phyloP scores from a whole-genome alignment of 2,797 vertebrate species.

The Emys orbicularis region DNA sequence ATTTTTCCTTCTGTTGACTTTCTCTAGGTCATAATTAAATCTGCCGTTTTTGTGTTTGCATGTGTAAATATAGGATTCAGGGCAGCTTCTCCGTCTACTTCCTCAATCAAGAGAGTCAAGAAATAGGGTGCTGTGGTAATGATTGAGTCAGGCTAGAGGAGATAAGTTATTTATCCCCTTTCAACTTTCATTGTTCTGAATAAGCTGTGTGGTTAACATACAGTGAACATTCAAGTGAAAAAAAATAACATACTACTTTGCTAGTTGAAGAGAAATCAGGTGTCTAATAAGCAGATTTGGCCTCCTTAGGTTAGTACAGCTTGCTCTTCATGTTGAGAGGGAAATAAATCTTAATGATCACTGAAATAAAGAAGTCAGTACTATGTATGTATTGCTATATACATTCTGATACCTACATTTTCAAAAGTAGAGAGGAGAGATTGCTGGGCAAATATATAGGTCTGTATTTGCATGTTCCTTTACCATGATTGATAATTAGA shows the following conservation, averaged over 20 bases:
- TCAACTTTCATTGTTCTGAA: neutral
- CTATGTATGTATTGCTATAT: rapidly evolving
- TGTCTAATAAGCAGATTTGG: neutral
- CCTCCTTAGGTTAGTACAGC: neutral
- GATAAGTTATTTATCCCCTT: neutral
- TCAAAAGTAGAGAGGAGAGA: neutral
- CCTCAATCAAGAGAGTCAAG: neutral
- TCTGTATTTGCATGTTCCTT: neutral
- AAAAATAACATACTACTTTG: neutral
- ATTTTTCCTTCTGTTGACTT: neutral
- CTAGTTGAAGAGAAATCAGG: neutral
- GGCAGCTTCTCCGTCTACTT: neutral
- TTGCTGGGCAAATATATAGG: neutral
- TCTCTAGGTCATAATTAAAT: neutral
- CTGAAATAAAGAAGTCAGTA: neutral
- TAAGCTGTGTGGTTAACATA: neutral
- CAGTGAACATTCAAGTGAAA: too few species aligned
- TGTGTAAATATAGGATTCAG: neutral
- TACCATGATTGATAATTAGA: neutral
- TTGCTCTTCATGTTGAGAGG: neutral
- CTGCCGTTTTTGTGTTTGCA: neutral
- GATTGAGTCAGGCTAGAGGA: neutral
- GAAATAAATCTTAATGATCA: neutral
- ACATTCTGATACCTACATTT: neutral
- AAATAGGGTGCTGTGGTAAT: neutral